Evolutionary conservation across 2,113 vertebrate genomes (phyloP).

Genomic region (Gasterosteus nipponicus): DNA sequence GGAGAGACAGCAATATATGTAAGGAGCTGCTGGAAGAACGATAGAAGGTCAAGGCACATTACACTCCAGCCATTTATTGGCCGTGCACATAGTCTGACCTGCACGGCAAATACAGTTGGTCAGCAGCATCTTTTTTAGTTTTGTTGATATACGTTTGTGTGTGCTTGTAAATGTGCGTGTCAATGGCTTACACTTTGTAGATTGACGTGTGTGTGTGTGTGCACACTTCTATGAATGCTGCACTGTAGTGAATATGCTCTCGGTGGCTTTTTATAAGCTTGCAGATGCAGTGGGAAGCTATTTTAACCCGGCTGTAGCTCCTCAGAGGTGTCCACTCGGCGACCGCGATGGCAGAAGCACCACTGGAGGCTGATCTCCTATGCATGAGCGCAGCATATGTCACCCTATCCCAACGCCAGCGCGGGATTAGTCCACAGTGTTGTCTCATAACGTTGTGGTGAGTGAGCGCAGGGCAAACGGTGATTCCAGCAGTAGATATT

Average conservation of each 20-base stretch:
- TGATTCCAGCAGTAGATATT: conserved; percentile 9
- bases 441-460: conserved; percentile 38
- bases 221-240: conserved; percentile 73
- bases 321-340: conserved; percentile 58
- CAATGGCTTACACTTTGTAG: conserved; percentile 75
- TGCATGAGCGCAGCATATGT: conserved; percentile 65
- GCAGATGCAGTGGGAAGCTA: conserved; percentile 72
- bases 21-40: conserved; percentile 78
- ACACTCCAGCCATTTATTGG: conserved; percentile 76
- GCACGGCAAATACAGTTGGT: conserved; percentile 74
- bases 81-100: conserved; percentile 66
- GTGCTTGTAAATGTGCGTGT: conserved; percentile 35
- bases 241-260: conserved; percentile 72
- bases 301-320: conserved; percentile 74
- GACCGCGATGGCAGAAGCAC: conserved; percentile 28
- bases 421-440: conserved; percentile 62
- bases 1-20: conserved; percentile 77
- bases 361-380: conserved; percentile 44
- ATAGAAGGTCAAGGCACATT: conserved; percentile 80
- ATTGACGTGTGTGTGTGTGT: conserved; percentile 56
- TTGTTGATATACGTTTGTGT: conserved; percentile 38
- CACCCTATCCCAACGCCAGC: conserved; percentile 49
- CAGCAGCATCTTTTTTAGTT: conserved; percentile 37
- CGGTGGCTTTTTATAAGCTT: conserved; percentile 74
- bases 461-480: conserved; percentile 25